Evolutionary conservation across 2,113 vertebrate genomes (phyloP), one percentile per base, ranked within the genome.

Genomic region (Paralichthys olivaceus): DNA sequence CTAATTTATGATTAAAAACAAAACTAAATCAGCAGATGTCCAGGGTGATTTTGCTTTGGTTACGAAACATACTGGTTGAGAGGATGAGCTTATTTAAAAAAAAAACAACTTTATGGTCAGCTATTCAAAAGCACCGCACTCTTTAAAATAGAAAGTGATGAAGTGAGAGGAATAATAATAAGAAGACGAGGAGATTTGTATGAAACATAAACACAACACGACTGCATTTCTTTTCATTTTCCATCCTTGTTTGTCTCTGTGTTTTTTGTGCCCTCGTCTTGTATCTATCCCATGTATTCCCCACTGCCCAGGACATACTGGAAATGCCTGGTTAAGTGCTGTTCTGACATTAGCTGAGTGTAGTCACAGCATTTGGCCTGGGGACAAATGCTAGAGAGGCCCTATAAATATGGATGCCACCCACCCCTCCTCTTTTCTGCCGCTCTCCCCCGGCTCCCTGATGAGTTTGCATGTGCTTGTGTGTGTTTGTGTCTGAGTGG

Each of bases 321-420:
- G 84, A 91, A 90, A 91, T 90, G 91, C 87, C 91, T 92, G 88
- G 87, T 90, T 92, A 93, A 92, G 90, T 92, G 89, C 90, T 91
- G 89, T 87, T 91, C 92, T 91, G 91, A 92, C 92, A 93, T 90
- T 91, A 92, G 86, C 83, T 69, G 88, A 92, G 84, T 89, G 84
- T 92, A 90, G 91, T 92, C 91, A 83, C 91, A 92, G 86, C 87
- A 84, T 92, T 92, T 93, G 91, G 90, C 91, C 91, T 76, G 84
- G 91, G 92, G 92, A 93, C 91, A 93, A 90, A 91, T 66, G 82
- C 84, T 81, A 82, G 91, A 88, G 89, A 77, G 86, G 72, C 49
- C 81, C 78, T 85, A 92, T 93, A 93, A 93, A 93, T 92, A 93
- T 93, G 91, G 90, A 93, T 92, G 91, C 82, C 75, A 74, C 78